Evolutionary conservation across 2,888 invertebrate species (phyloP), one percentile per base, ranked within the genome.

Genomic region (Orthosia gracilis): DNA sequence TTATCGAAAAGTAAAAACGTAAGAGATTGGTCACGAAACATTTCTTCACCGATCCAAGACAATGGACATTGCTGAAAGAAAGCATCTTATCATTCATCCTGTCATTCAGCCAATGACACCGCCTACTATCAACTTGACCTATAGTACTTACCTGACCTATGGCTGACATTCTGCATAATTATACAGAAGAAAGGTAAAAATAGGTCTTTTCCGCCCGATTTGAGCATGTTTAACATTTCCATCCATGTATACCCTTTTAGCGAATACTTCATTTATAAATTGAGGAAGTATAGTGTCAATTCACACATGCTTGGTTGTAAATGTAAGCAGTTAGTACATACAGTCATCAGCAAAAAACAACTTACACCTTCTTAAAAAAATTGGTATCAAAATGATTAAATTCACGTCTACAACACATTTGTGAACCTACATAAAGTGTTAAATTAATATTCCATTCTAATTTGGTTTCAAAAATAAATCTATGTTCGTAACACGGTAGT

Each of bases 111-210:
- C 23, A 9, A 9, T 40, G 40, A 47, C 62, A 45, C 21, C 21
- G n/a, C 15, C 7, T 12, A 23, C 26, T 15, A n/a, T 7, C n/a
- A 17, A 26, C 12, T 15, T 67, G 67, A 68, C 68, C 47, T 62
- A 31, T n/a, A 49, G 21, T 18, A 9, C 21, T 17, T 40, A 40
- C 4, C 40, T 76, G 78, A 77, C 74, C 67, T 74, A 21, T 50
- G 40, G 3, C 49, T 76, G 78, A 77, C 74, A 77, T 74, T 77
- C 47, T 77, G 21, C 21, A 77, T 31, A 58, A 49, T 23, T 55
- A 40, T 40, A 40, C 40, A 40, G 40, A 40, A 40, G 3, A 40
- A 40, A 40, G 9, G 9, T 40, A 40, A 40, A 40, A 3, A 40
- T 0, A 7, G 55, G 26, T 57, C 18, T 76, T 78, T 70, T 57